These are phyloP conservation scores for Spilosoma lubricipeda DNA, from an alignment of 2,888 invertebrate species.

Conservation along the genomic window DNA sequence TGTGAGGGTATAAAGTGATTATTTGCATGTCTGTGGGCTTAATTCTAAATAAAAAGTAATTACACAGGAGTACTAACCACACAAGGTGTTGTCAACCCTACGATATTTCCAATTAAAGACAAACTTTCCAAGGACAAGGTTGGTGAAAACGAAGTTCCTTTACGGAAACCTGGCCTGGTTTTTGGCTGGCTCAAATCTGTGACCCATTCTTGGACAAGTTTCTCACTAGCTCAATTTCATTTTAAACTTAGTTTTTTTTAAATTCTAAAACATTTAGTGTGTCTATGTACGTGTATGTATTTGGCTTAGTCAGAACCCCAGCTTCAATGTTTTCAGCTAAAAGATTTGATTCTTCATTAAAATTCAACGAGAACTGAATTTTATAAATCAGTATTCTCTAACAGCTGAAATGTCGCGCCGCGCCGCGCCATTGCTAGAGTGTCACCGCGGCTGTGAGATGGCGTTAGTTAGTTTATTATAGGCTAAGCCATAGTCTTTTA, in stretches of 20 bases:
- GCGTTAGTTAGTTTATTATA: too few relatives aligned
- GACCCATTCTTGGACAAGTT: background rate
- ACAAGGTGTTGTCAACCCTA: background rate
- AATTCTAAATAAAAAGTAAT: background rate
- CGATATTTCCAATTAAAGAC: background rate
- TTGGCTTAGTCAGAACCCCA: background rate
- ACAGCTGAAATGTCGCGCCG: too few relatives aligned
- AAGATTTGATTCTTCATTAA: background rate
- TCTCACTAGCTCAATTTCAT: background rate
- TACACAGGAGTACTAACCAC: background rate
- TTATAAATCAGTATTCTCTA: background rate
- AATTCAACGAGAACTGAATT: background rate
- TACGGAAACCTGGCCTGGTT: background rate
- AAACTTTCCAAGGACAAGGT: background rate
- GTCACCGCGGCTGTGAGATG: too few relatives aligned
- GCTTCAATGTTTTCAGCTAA: background rate
- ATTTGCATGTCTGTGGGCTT: background rate
- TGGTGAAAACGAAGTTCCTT: background rate
- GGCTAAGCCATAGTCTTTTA: background rate
- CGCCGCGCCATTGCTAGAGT: too few relatives aligned
- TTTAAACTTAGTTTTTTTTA: background rate
- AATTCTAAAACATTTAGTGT: background rate
- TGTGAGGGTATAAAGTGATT: background rate
- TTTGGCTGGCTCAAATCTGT: background rate
- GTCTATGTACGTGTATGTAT: background rate